Evolutionary conservation across 2,888 invertebrate genomes (phyloP), one percentile per base, ranked within the genome.

Genomic region (Opisthograptis luteolata): DNA sequence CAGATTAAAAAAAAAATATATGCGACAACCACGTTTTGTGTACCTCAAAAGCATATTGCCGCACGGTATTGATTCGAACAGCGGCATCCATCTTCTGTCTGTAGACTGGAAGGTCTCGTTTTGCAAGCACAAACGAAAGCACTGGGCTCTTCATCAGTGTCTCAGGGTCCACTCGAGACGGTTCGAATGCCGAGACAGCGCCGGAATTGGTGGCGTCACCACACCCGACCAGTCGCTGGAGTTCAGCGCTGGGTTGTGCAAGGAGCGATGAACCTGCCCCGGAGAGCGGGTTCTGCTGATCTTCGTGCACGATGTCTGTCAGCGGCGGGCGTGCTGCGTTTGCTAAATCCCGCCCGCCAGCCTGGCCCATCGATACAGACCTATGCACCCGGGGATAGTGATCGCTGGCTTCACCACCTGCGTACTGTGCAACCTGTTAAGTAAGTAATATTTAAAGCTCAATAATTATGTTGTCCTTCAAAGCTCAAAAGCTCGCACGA

Each of bases 31-130:
- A 10, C 9, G 9, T 9, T 9, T 10, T 10, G 17, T 64, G 64
- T 52, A 94, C 94, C 92, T 98, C 97, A 92, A 98, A 94, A 1
- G 97, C 96, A 82, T 96, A 94, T 67, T 98, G 96, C 53, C 97
- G 85, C 72, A 97, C 93, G 22, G 95, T 95, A 37, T 95, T 95
- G 46, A 95, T 94, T 15, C 95, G 91, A 1, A 99, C 89, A 0
- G 98, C 96, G 52, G 97, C 96, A 58, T 96, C 95, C 95, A 99
- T 97, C 28, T 96, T 96, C 51, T 96, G 92, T 57, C 96, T 94
- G 36, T 98, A 87, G 0, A 95, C 93, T 17, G 96, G 95, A 30
- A 99, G 90, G 76, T 98, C 97, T 68, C 98, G 96, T 53, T 95
- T 94, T 54, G 96, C 94, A 2, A 96, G 91, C 32, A 98, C 94